Conservation (phyloP, 2,888 invertebrate species). For the Caenorhabditis panamensis region DNA sequence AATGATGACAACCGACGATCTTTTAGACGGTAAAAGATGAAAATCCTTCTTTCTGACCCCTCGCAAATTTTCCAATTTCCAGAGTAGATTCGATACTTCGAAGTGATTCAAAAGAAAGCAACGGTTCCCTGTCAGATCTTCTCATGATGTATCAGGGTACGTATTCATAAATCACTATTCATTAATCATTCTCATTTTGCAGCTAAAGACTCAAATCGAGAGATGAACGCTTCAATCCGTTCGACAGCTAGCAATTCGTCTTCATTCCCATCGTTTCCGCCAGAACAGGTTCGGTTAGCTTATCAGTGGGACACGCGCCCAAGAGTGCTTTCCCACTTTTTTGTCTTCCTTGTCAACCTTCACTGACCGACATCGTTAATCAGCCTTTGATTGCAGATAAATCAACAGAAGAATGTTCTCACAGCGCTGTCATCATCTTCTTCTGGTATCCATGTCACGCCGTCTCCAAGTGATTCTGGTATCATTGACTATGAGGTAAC, state of each 20-base stretch:
- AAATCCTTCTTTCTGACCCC: too few species aligned
- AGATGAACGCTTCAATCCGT: constrained; percentile 60
- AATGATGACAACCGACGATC: constrained; percentile 50
- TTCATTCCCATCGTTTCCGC: constrained; percentile 54
- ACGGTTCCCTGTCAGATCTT: constrained; percentile 59
- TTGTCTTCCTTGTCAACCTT: constrained; percentile 4
- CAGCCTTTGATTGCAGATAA: constrained; percentile 44
- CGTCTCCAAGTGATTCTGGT: constrained; percentile 80
- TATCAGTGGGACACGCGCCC: constrained; percentile 15
- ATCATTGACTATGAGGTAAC: constrained; percentile 79
- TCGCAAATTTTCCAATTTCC: constrained; percentile 1
- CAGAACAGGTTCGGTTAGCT: constrained; percentile 63
- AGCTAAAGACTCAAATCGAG: constrained; percentile 54
- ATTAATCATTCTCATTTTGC: constrained; percentile 20
- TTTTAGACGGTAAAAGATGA: constrained; percentile 53
- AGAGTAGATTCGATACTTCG: constrained; percentile 53
- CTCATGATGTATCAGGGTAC: constrained; percentile 59
- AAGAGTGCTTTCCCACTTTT: constrained; percentile 31
- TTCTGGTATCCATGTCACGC: constrained; percentile 77
- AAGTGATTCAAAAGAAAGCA: constrained; percentile 56
- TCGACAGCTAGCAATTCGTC: constrained; percentile 59
- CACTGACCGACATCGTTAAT: constrained; percentile 31
- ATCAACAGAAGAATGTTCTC: constrained; percentile 52
- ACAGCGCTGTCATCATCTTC: constrained; percentile 62
- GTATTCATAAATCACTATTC: constrained; percentile 28